Evolutionary conservation across 2,797 vertebrate genomes (phyloP), one percentile per base, ranked within the genome.

Genomic region (Peromyscus aztecus): DNA sequence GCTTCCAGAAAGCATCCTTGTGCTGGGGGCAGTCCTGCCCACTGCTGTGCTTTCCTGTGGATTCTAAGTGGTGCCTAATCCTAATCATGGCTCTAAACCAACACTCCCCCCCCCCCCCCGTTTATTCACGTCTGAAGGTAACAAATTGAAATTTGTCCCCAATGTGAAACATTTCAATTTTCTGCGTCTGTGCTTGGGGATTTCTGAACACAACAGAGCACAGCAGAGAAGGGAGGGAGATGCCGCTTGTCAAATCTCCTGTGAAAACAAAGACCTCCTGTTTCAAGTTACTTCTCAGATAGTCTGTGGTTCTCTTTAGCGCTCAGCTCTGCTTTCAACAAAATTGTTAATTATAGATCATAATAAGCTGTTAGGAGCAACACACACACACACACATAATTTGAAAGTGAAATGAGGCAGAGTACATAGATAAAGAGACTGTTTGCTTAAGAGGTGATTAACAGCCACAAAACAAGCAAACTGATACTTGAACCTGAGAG

Each of bases 341-440:
- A 98, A 98, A 98, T 98, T 98, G 95, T 98, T 98, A 98, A 98
- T 98, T 98, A 98, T 98, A 98, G 98, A 98, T 98, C 97, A 98
- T 98, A 98, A 98, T 98, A 98, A 98, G 97, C 98, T 98, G 97
- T 98, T 98, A 98, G 97, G 78, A 98, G 88, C 12, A 84, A 99
- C 98, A 98, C 97, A 98, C 97, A 98, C 96, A n/a, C n/a, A 55
- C 52, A 55, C 52, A 99, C 97, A 97, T 98, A 98, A 99, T 98
- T 98, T 99, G 98, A 98, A 99, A 98, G 98, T 98, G 97, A 99
- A 99, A 98, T 99, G 98, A 99, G 98, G 98, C 98, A 98, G 98
- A 98, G 98, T 98, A 98, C 98, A 98, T 96, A 98, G 98, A 98
- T 98, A 99, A 98, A 98, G 97, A 98, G 98, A 98, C 98, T 98